Base-by-base conservation (phyloP, 1,140 invertebrate genomes). In the Myzus persicae region DNA sequence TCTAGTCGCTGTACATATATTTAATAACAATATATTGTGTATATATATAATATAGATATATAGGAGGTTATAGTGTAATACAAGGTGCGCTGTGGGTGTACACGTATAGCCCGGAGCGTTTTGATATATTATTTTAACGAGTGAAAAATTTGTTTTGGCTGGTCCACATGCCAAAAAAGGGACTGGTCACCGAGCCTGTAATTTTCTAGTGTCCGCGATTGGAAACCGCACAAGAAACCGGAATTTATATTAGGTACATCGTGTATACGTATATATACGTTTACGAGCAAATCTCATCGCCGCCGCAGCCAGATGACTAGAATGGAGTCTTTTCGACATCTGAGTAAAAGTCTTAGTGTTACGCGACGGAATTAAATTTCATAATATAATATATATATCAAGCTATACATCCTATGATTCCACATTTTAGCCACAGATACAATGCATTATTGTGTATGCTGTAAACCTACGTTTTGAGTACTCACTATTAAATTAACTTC, bases 121-220 rank as follows among this genome's bases (percentile, higher is more conserved):
- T 84, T 22, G n/a, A 88, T 44, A 59, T 40, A 38, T 46, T 40
- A 88, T 90, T 67, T 90, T 90, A 90, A 90, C 51, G 38, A 90
- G 38, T 90, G 24, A 91, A 92, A 92, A 82, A 92, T 92, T 92
- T 82, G 90, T 42, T 92, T 92, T 93, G 91, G 76, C 81, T 93
- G 91, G 76, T 48, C 76, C 91, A 84, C 91, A 51, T 93, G 91
- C 91, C 81, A 84, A 93, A 93, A 84, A 93, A 93, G 91, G 91
- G 91, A 84, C 91, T 42, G 91, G 91, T 85, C 81, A 44, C 54
- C 9, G 89, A 90, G 89, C 54, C 51, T 90, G 54, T 59, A 42
- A 90, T 59, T 90, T 90, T 90, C 89, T 90, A 59, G 89, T 67
- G 54, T 67, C 54, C 36, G 81, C 81, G 44, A 85, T 93, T 93